These are phyloP conservation scores for Plodia interpunctella DNA, from an alignment of 1,140 invertebrate species.

Conservation along the genomic window DNA sequence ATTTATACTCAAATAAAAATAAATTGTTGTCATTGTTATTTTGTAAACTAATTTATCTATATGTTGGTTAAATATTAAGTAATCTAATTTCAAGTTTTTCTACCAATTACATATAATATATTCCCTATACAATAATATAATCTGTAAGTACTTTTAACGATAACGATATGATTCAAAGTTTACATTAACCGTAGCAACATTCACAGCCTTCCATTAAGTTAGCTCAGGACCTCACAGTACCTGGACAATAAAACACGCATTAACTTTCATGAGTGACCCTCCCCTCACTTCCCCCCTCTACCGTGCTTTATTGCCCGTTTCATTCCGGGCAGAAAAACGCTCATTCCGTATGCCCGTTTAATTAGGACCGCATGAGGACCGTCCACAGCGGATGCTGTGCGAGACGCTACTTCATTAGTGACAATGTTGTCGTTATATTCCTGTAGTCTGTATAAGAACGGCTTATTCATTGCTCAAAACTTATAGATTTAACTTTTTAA, in stretches of 20 bases:
- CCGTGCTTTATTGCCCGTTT: conserved; percentile 17
- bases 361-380: conserved; percentile 10
- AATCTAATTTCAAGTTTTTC: too few relatives aligned
- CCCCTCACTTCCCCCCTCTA: not conserved
- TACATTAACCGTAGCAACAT: not conserved
- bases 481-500: too few relatives aligned
- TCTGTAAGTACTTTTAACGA: too few relatives aligned
- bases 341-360: conserved; percentile 23
- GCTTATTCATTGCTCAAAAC: too few relatives aligned
- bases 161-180: not conserved
- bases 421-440: not conserved
- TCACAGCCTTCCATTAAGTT: not conserved
- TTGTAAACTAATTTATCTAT: too few relatives aligned
- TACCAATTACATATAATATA: too few relatives aligned
- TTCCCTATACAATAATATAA: too few relatives aligned
- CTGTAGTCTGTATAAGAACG: too few relatives aligned
- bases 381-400: not conserved
- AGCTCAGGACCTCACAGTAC: not conserved
- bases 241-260: conserved; percentile 11
- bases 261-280: conserved; percentile 25
- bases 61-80: too few relatives aligned
- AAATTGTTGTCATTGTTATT: too few relatives aligned
- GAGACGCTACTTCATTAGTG: not conserved
- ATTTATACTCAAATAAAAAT: too few relatives aligned
- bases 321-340: conserved; percentile 17